Evolutionary conservation across 2,113 vertebrate genomes (phyloP).

Genomic region (Balaeniceps rex): DNA sequence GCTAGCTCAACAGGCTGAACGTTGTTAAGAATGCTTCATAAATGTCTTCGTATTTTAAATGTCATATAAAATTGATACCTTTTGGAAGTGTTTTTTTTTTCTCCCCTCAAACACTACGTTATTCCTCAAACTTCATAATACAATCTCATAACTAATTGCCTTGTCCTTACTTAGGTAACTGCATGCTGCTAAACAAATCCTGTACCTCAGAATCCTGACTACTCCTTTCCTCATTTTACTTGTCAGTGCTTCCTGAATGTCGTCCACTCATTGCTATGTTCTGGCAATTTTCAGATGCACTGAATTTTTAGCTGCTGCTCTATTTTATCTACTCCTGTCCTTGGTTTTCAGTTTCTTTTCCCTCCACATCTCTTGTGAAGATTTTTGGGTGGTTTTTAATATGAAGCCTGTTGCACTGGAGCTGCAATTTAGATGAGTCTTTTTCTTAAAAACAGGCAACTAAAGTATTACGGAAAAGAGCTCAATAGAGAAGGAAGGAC

Average conservation of each 20-base stretch:
- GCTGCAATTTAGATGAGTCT: not conserved
- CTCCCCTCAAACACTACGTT: not conserved
- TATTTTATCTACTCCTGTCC: not conserved
- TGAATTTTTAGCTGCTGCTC: not conserved
- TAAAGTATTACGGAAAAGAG: not conserved
- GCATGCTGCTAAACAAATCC: not conserved
- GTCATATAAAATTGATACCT: not conserved
- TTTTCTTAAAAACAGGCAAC: not conserved
- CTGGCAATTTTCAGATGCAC: not conserved
- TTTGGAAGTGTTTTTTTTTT: not conserved
- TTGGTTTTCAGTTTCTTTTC: not conserved
- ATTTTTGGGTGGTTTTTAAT: not conserved
- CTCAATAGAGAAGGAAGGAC: not conserved
- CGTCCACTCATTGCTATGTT: not conserved
- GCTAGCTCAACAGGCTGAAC: not conserved
- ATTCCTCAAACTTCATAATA: not conserved
- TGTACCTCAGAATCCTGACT: not conserved
- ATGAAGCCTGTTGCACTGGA: not conserved
- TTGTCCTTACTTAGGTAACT: not conserved
- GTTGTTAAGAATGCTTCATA: not conserved
- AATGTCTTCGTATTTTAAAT: not conserved
- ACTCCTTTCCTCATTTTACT: not conserved
- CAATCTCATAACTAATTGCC: not conserved
- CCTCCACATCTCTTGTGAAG: not conserved
- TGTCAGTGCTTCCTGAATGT: not conserved